Evolutionary conservation across 2,113 vertebrate species (phyloP).

Genomic region (Cricetomys ansorgei): DNA sequence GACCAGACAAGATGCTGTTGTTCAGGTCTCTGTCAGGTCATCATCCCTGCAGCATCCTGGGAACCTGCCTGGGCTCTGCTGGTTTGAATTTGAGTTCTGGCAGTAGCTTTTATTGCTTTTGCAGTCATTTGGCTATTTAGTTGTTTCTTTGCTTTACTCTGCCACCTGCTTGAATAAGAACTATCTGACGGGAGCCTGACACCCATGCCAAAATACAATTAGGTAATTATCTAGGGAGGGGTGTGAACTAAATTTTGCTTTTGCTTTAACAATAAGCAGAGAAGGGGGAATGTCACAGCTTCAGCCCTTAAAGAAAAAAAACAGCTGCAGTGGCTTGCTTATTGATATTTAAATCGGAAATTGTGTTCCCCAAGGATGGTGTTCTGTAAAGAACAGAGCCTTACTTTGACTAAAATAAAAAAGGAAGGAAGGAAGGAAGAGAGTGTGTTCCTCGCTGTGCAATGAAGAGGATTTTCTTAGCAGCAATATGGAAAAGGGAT

Average conservation of each 20-base stretch:
- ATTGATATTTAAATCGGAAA: not conserved
- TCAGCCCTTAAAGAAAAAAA: not conserved
- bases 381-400: not conserved
- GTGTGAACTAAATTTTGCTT: not conserved
- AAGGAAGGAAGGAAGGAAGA: not conserved
- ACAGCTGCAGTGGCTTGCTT: not conserved
- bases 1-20: fast-evolving
- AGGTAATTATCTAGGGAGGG: not conserved
- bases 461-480: not conserved
- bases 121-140: not conserved
- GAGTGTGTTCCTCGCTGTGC: not conserved
- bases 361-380: not conserved
- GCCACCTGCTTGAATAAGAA: not conserved
- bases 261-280: too few relatives aligned
- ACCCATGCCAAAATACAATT: not conserved
- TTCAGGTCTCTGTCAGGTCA: not conserved
- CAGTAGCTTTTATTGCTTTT: not conserved
- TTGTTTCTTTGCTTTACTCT: not conserved
- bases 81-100: not conserved
- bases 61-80: not conserved
- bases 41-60: fast-evolving
- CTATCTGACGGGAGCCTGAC: not conserved
- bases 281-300: not conserved
- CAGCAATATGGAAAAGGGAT: not conserved
- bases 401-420: not conserved